These are phyloP conservation scores for Calameuta pallipes DNA, from an alignment of 2,888 invertebrate species.

Conservation along the genomic window DNA sequence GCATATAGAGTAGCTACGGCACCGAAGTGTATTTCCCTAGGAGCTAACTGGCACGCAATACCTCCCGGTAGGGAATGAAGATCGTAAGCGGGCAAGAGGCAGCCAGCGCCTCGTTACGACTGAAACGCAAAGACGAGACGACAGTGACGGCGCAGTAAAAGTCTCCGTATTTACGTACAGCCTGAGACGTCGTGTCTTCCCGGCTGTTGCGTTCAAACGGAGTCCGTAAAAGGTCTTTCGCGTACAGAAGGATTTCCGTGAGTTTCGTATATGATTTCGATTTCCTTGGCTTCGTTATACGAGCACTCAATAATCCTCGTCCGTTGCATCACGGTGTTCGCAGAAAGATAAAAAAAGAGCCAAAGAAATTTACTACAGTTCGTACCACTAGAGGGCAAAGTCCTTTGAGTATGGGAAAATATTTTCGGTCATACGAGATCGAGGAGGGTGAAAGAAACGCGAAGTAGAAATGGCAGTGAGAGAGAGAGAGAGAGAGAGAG, in stretches of 20 bases:
- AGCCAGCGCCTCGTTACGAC: slow-evolving; percentile 4
- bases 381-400: neutral
- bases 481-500: neutral
- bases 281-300: neutral
- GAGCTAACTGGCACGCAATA: neutral
- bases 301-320: neutral
- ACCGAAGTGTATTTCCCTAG: neutral
- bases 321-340: neutral
- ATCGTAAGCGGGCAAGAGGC: slow-evolving; percentile 1
- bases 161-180: slow-evolving; percentile 8
- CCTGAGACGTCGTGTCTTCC: neutral
- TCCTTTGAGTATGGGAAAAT: neutral
- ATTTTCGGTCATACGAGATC: neutral
- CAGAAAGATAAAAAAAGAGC: neutral
- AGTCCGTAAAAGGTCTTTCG: neutral
- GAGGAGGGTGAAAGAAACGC: slow-evolving; percentile 12
- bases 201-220: neutral
- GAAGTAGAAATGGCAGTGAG: neutral
- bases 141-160: slow-evolving; percentile 30
- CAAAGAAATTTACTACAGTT: neutral
- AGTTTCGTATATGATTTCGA: neutral
- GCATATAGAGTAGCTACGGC: neutral
- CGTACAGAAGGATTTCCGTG: neutral
- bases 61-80: slow-evolving; percentile 7
- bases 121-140: slow-evolving; percentile 29